phyloP scores from a whole-genome alignment of 2,113 vertebrate species.

The Tragulus kanchil region DNA sequence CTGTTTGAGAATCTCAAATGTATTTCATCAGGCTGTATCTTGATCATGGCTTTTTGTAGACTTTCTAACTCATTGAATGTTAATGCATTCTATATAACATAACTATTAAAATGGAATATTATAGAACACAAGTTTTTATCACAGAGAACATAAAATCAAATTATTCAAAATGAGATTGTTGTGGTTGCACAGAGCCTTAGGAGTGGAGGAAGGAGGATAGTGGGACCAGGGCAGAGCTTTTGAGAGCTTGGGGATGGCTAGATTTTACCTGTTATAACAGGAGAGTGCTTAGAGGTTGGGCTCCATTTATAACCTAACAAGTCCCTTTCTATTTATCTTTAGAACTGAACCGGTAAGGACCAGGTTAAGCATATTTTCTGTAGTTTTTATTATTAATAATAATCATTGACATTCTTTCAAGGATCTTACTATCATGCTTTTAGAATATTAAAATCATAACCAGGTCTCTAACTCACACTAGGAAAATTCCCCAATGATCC shows the following conservation, averaged over 20 bases:
- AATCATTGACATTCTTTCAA: not conserved
- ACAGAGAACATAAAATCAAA: not conserved
- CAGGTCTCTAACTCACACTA: not conserved
- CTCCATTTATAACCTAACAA: not conserved
- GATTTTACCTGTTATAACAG: not conserved
- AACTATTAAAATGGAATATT: not conserved
- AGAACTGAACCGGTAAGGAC: not conserved
- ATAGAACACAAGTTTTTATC: not conserved
- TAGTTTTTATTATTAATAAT: not conserved
- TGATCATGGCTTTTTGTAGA: not conserved
- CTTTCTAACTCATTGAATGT: not conserved
- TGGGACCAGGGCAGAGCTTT: not conserved
- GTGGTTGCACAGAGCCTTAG: not conserved
- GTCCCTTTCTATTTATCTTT: not conserved
- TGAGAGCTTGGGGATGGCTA: not conserved
- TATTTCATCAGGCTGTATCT: not conserved
- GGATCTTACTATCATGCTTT: not conserved
- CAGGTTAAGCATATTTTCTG: not conserved
- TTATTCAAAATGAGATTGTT: not conserved
- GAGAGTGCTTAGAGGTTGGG: not conserved
- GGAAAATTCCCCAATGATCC: not conserved
- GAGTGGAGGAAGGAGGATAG: rapidly evolving
- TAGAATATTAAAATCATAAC: not conserved
- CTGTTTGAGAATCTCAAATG: not conserved
- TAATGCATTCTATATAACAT: not conserved